A percentile compares a stretch with the other conserved stretches of the same genome.
Conservation (phyloP, 1,140 invertebrate genomes). For the Caenorhabditis remanei region DNA sequence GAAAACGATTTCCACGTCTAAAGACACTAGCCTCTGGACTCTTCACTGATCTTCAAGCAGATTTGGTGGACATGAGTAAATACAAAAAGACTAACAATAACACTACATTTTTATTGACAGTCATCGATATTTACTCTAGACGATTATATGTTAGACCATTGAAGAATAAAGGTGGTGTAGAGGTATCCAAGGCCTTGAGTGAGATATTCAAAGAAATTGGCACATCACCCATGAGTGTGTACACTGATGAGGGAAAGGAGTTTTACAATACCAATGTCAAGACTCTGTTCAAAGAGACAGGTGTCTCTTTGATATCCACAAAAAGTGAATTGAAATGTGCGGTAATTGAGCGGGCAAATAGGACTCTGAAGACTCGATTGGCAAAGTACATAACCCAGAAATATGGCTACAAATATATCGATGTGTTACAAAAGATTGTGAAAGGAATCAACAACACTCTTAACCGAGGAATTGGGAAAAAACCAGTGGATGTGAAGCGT, state of each 20-base stretch:
- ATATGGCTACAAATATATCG: background rate
- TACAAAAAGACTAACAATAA: background rate
- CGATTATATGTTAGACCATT: background rate
- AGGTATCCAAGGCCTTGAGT: background rate
- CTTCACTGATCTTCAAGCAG: background rate
- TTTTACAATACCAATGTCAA: background rate
- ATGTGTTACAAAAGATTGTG: background rate
- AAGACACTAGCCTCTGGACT: background rate
- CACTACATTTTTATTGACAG: background rate
- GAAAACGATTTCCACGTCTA: background rate
- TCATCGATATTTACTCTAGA: background rate
- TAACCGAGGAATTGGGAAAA: background rate
- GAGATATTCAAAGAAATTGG: background rate
- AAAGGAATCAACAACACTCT: background rate
- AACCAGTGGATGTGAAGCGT: background rate
- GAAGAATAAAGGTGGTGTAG: background rate
- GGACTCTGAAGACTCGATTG: constrained; percentile 9
- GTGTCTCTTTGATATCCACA: background rate
- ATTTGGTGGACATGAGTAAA: background rate
- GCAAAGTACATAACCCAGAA: constrained; percentile 5
- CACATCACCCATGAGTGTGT: background rate
- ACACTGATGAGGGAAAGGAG: constrained; percentile 12
- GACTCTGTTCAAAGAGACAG: background rate
- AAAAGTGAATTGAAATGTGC: constrained; percentile 16
- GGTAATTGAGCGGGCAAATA: background rate